These are phyloP conservation scores for Chelonoidis abingdonii DNA, from an alignment of 2,113 vertebrate genomes.

Conservation along the genomic window DNA sequence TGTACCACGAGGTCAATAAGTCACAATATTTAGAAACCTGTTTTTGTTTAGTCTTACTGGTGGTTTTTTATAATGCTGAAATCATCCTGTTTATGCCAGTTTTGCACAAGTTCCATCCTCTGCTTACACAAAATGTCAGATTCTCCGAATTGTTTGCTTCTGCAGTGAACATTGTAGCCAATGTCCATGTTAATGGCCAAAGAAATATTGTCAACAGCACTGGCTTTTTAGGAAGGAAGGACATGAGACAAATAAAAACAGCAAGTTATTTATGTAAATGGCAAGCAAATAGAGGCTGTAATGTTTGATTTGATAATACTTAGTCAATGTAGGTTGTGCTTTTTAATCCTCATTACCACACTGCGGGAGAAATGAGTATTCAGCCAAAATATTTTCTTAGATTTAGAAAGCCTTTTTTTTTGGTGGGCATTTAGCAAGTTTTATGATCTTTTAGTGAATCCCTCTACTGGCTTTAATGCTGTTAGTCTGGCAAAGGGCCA, in stretches of 20 bases:
- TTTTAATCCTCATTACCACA: not conserved
- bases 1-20: not conserved
- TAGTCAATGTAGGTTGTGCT: not conserved
- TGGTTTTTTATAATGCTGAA: not conserved
- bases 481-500: not conserved
- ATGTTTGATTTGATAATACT: not conserved
- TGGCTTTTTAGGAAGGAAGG: not conserved
- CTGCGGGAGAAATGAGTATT: not conserved
- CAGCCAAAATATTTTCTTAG: not conserved
- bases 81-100: not conserved
- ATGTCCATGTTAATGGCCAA: not conserved
- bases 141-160: not conserved
- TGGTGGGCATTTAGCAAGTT: not conserved
- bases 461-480: not conserved
- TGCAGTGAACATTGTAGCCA: accelerated
- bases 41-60: not conserved
- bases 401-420: not conserved
- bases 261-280: not conserved
- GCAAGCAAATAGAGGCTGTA: not conserved
- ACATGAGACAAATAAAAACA: not conserved
- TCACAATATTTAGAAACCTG: not conserved
- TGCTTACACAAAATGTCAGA: not conserved
- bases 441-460: not conserved
- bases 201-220: not conserved
- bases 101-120: not conserved